Evolutionary conservation across 2,797 vertebrate genomes (phyloP).

Genomic region (Hephaestus fuliginosus): DNA sequence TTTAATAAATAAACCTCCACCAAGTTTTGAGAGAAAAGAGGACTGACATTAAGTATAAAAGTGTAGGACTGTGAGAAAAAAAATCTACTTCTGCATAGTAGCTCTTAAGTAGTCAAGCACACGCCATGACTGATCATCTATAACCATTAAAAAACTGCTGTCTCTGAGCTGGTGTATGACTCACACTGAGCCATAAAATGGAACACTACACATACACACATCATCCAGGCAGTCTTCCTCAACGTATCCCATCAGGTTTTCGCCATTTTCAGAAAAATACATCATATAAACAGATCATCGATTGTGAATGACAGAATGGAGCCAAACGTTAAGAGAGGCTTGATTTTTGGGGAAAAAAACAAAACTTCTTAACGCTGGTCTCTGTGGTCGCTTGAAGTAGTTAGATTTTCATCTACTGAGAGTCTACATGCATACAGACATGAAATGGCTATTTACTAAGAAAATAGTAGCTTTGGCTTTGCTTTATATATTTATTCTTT

Average conservation of each 20-base stretch:
- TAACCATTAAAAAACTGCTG: conserved; percentile 9
- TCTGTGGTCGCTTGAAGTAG: neutral
- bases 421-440: conserved; percentile 27
- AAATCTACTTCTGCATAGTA: neutral
- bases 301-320: neutral
- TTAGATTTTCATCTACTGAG: conserved; percentile 4
- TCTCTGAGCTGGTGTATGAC: neutral
- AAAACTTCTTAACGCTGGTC: neutral
- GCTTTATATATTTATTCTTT: conserved; percentile 8
- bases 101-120: neutral
- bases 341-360: conserved; percentile 13
- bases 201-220: neutral
- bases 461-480: conserved; percentile 45
- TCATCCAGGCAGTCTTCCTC: conserved; percentile 18
- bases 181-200: neutral
- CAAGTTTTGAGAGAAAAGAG: neutral
- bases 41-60: neutral
- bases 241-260: conserved; percentile 1
- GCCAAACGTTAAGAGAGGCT: neutral
- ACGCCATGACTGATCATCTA: neutral
- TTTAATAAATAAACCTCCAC: neutral
- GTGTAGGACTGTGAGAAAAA: neutral
- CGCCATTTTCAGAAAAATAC: conserved; percentile 23
- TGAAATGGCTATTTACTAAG: conserved; percentile 29
- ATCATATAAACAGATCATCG: neutral